A percentile compares a stretch with the other conserved stretches of the same genome.
These are phyloP conservation scores for Eupithecia subfuscata DNA, from an alignment of 2,888 invertebrate genomes.

Conservation along the genomic window DNA sequence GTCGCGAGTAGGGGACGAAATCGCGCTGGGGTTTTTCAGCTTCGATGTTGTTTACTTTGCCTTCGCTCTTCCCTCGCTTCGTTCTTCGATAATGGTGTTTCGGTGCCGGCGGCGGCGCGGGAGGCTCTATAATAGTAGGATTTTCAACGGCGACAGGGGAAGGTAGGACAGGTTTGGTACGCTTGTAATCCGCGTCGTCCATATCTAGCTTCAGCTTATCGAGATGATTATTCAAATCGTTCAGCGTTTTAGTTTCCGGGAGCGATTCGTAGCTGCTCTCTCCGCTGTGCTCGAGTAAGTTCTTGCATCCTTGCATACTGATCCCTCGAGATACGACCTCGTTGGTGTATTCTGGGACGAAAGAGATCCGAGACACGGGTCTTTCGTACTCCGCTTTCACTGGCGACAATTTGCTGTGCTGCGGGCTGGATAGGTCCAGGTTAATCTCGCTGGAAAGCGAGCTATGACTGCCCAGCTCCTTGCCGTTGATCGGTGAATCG, in stretches of 20 bases:
- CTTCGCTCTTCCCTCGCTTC: no score
- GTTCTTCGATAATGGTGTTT: no score
- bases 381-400: slow-evolving; percentile 69
- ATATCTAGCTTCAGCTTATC: slow-evolving; percentile 71
- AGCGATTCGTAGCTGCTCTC: slow-evolving; percentile 70
- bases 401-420: slow-evolving; percentile 67
- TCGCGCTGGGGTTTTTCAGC: slow-evolving; percentile 65
- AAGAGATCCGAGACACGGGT: slow-evolving; percentile 69
- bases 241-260: slow-evolving; percentile 59
- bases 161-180: slow-evolving; percentile 57
- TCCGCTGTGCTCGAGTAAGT: slow-evolving; percentile 69
- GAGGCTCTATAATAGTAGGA: slow-evolving; percentile 44
- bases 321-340: slow-evolving; percentile 75
- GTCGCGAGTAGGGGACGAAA: slow-evolving; percentile 64
- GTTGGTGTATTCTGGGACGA: slow-evolving; percentile 72
- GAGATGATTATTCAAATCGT: slow-evolving; percentile 64
- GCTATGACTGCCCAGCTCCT: slow-evolving; percentile 75
- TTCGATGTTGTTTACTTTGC: slow-evolving; percentile 65
- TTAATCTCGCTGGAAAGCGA: slow-evolving; percentile 84
- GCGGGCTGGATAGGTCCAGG: slow-evolving; percentile 82
- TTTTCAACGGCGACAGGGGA: slow-evolving; percentile 58
- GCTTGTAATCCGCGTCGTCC: slow-evolving; percentile 61
- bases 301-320: slow-evolving; percentile 70
- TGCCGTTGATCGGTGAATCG: slow-evolving; percentile 74
- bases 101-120: slow-evolving; percentile 57